Evolutionary conservation across 2,797 vertebrate genomes (phyloP).

Genomic region (Pangasius djambal): DNA sequence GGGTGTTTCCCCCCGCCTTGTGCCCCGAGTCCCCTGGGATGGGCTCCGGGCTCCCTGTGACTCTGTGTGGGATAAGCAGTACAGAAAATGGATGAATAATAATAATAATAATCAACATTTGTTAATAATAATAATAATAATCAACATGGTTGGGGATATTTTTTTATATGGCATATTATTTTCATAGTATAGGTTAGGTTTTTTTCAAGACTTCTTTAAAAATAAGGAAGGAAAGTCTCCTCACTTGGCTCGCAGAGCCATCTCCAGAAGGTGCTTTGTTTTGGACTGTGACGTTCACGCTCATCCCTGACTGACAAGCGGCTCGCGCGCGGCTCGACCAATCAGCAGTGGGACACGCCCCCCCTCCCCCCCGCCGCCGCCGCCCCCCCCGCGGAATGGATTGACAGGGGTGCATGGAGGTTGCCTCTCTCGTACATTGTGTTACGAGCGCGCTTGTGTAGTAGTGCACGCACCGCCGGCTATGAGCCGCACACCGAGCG

Average conservation of each 20-base stretch:
- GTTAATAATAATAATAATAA: too few species aligned
- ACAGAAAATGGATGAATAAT: too few species aligned
- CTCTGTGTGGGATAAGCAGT: too few species aligned
- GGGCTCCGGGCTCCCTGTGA: too few species aligned
- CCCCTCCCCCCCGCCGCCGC: too few species aligned
- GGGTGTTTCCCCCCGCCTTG: too few species aligned
- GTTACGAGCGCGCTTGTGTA: background rate
- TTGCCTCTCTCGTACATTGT: background rate
- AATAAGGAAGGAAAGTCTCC: background rate
- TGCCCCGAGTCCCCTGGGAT: too few species aligned
- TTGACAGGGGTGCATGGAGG: constrained; percentile 12
- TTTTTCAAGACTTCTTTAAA: background rate
- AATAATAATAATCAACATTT: too few species aligned
- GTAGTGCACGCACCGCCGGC: background rate
- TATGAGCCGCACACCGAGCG: background rate
- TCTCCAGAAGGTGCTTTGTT: constrained; percentile 24
- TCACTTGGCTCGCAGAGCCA: background rate
- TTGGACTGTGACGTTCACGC: constrained; percentile 7
- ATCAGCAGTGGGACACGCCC: constrained; percentile 29
- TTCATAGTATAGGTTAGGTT: background rate
- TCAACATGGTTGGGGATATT: background rate
- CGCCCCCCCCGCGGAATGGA: constrained; percentile 8
- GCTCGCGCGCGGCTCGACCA: background rate
- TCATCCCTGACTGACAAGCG: background rate
- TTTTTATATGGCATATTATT: background rate